Base-by-base conservation (phyloP, 2,113 vertebrate species). In the Gracilinanus agilis region DNA sequence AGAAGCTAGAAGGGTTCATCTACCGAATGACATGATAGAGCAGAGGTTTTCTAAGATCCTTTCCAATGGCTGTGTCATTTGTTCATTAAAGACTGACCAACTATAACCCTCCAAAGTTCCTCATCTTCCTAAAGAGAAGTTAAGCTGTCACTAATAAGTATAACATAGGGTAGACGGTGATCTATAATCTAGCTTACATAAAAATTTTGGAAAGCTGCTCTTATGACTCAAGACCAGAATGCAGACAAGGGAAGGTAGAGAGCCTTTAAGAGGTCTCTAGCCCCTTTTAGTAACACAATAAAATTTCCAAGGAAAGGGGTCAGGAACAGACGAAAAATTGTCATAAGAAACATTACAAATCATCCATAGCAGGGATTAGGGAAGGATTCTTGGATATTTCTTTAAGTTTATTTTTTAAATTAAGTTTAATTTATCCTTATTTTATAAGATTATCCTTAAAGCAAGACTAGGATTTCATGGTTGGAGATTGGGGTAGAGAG, bases 241-340 rank as follows among this genome's bases (percentile, higher is more conserved):
- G 44, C 92, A 97, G 92, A 75, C 4, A 21, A 6, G 1, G 90
- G 92, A 92, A 58, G 92, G 34, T 90, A 55, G 94, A 67, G 94
- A 97, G 58, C 67, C 9, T 88, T 93, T n/a, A 54, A 40, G 49
- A 94, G 27, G 61, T 55, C 83, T 90, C 92, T 27, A 88, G 92
- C 90, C 94, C 92, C 49, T 96, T 96, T 90, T 12, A 96, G 92
- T 93, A 89, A 93, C 56, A 95, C 2, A 97, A 95, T n/a, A 83
- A 98, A 96, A 44, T 94, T 97, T 94, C 56, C 75, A 97, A 40
- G 40, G 95, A 97, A 96, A 96, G 92, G 96, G 90, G 90, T 96
- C 75, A 97, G 94, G 91, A 96, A 93, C 5, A 29, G 75, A 94
- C n/a, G 67, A 40, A 96, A 95, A 97, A 95, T 96, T 97, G 19